phyloP scores from a whole-genome alignment of 2,888 invertebrate species.

The Sinohyriopsis cumingii region DNA sequence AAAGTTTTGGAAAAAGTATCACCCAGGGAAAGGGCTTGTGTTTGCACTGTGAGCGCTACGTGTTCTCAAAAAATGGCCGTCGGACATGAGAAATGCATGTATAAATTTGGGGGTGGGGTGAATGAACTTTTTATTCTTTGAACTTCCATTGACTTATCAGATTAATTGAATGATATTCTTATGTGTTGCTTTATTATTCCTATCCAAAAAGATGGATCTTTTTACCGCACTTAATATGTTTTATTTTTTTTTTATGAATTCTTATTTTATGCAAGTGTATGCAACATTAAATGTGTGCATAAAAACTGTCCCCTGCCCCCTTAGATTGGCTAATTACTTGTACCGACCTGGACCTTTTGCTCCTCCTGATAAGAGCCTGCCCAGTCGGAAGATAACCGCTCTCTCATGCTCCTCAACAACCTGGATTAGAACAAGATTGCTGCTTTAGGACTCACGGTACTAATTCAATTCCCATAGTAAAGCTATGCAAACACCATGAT shows the following conservation, averaged over 20 bases:
- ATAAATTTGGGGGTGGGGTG: background rate
- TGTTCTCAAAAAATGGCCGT: no score
- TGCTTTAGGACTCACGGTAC: background rate
- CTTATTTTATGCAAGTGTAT: background rate
- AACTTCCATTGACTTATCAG: background rate
- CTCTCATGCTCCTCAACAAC: constrained; percentile 60
- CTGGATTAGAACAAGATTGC: constrained; percentile 18
- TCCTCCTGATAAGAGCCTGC: constrained; percentile 53
- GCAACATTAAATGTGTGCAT: background rate
- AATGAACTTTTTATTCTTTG: background rate
- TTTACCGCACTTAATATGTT: no score
- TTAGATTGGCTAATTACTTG: background rate
- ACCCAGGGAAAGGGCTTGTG: no score
- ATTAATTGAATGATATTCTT: background rate
- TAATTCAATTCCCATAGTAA: no score
- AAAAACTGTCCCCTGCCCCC: background rate
- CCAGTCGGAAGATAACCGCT: constrained; percentile 59
- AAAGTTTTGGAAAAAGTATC: no score
- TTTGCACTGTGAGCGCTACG: no score
- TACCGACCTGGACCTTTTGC: constrained; percentile 55
- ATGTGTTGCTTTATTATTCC: constrained; percentile 13
- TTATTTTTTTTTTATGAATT: background rate
- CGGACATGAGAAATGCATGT: no score
- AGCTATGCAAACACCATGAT: no score
- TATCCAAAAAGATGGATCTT: no score